Base-by-base conservation (phyloP, 1,140 invertebrate species). In the Octopus sinensis region DNA sequence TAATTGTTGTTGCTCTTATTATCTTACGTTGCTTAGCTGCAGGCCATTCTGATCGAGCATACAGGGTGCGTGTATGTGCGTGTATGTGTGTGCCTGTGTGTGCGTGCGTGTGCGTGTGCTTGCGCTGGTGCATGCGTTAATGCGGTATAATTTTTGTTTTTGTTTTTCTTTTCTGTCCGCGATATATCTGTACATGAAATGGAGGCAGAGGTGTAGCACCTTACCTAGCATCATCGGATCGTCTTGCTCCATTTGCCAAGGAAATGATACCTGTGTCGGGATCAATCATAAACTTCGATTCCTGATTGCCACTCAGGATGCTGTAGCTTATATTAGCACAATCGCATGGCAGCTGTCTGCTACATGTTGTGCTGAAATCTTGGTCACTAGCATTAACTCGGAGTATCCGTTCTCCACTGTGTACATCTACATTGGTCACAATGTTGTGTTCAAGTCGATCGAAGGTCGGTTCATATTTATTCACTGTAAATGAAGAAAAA, bases 271-370 rank as follows among this genome's bases (percentile, higher is more conserved):
- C 90, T 30, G 83, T 85, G 1, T 80, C 71, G 7, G 82, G 75
- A 76, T 90, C 81, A 54, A 90, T 89, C 43, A 77, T 82, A 77
- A 90, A 90, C 13, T 86, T 80, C 9, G 79, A 80, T 5, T 90
- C 86, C 71, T 87, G 87, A 79, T 91, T 91, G 53, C 89, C 89
- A 51, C 80, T 82, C 6, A 84, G 54, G 23, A 90, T 87, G 51
- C 84, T 85, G 80, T 90, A 90, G 7, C 83, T 83, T 12, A 90
- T 83, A 84, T 88, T 80, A 84, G 84, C 78, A 85, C 83, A 87
- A 84, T 89, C 68, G 83, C 84, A 86, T 23, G 68, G 68, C 5
- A 85, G 86, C 1, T 53, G 53, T 6, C 68, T 17, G 30, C 78
- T 73, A 12, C 80, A 81, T 7, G 75, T 80, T n/a, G 53, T 53